phyloP scores from a whole-genome alignment of 2,888 invertebrate genomes.

The Prosopocoilus inquinatus region DNA sequence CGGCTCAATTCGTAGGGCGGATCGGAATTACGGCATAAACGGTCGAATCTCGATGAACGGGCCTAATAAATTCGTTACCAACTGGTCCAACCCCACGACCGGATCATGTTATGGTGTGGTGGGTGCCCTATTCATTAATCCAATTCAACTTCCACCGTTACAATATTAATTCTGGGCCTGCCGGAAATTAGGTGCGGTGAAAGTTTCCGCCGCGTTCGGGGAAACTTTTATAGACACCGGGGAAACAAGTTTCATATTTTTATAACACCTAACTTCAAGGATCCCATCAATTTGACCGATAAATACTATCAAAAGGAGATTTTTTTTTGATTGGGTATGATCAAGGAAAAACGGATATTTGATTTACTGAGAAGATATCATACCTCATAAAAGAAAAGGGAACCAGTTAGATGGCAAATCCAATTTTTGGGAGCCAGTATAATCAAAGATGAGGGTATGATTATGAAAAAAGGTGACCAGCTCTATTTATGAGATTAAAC shows the following conservation, averaged over 20 bases:
- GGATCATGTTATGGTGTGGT: background rate
- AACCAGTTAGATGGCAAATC: too few relatives aligned
- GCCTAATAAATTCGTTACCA: slow-evolving; percentile 1
- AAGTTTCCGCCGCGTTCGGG: background rate
- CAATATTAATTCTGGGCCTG: background rate
- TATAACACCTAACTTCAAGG: too few relatives aligned
- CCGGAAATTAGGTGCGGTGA: background rate
- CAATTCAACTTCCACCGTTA: background rate
- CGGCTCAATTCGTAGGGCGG: slow-evolving; percentile 39
- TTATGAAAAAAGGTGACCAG: too few relatives aligned
- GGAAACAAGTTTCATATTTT: background rate
- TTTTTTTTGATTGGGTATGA: too few relatives aligned
- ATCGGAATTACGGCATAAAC: slow-evolving; percentile 16
- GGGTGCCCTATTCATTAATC: background rate
- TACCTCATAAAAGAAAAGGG: too few relatives aligned
- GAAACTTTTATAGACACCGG: background rate
- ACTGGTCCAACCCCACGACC: background rate
- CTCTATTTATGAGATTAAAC: too few relatives aligned
- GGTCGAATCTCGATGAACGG: slow-evolving; percentile 12
- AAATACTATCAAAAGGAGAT: too few relatives aligned
- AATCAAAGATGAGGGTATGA: too few relatives aligned
- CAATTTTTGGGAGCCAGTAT: too few relatives aligned
- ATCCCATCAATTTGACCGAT: too few relatives aligned
- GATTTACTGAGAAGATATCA: too few relatives aligned
- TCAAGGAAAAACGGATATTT: too few relatives aligned